Percentiles rank a stretch among this genome's conserved stretches.
These are phyloP conservation scores for Ptychadena robeensis DNA, from an alignment of 2,797 vertebrate genomes.

Conservation along the genomic window DNA sequence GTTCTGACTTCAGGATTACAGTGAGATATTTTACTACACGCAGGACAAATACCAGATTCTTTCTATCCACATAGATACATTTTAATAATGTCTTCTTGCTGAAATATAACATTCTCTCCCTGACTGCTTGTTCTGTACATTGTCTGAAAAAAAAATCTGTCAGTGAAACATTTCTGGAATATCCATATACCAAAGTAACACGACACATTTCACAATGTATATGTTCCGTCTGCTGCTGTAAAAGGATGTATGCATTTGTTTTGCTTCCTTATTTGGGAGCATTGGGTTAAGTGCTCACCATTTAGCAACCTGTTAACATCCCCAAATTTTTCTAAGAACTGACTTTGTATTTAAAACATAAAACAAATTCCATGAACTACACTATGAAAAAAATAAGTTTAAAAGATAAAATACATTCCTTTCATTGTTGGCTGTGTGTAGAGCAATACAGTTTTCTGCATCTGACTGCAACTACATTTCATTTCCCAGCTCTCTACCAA, in stretches of 20 bases:
- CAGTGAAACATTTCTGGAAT: constrained; percentile 58
- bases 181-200: constrained; percentile 42
- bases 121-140: constrained; percentile 16
- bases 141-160: constrained; percentile 27
- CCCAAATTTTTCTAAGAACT: constrained; percentile 18
- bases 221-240: constrained; percentile 26
- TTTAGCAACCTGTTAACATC: not conserved
- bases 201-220: constrained; percentile 25
- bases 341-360: not conserved
- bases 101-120: not conserved
- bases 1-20: constrained; percentile 8
- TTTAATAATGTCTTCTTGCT: constrained; percentile 6
- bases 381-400: not conserved
- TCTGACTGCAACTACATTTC: too few relatives aligned
- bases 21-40: not conserved
- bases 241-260: constrained; percentile 37
- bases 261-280: constrained; percentile 48
- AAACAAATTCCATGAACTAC: not conserved
- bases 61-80: constrained; percentile 3
- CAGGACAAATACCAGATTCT: constrained; percentile 16
- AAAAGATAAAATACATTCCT: too few relatives aligned
- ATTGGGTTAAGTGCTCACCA: not conserved
- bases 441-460: too few relatives aligned
- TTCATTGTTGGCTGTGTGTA: too few relatives aligned
- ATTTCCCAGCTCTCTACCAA: too few relatives aligned